Evolutionary conservation across 2,797 vertebrate genomes (phyloP).

Genomic region (Anolis apletophallus): DNA sequence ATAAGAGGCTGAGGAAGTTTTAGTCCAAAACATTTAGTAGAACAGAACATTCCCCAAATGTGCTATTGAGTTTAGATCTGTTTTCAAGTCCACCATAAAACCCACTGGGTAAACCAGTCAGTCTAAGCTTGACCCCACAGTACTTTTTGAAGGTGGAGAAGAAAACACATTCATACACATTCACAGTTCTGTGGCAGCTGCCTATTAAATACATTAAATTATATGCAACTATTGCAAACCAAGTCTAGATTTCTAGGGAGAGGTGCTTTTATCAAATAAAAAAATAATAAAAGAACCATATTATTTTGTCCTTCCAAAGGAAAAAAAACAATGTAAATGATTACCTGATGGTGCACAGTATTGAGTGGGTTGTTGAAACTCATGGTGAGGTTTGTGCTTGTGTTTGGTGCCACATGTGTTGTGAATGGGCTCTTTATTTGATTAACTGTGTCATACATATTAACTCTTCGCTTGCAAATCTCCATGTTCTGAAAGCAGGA

Average conservation of each 20-base stretch:
- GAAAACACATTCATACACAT: neutral
- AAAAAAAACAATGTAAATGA: neutral
- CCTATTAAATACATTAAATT: neutral
- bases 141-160: neutral
- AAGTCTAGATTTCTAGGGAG: neutral
- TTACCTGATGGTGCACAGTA: slow-evolving; percentile 93
- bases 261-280: neutral
- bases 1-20: neutral
- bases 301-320: neutral
- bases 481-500: slow-evolving; percentile 99
- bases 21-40: neutral
- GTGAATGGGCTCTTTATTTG: slow-evolving; percentile 92
- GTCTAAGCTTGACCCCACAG: neutral
- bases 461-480: slow-evolving; percentile 95
- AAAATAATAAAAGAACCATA: neutral
- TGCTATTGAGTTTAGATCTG: neutral
- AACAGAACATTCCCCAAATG: neutral
- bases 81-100: neutral
- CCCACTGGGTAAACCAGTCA: neutral
- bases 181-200: neutral
- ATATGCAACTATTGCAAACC: neutral
- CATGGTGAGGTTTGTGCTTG: slow-evolving; percentile 95
- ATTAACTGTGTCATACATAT: slow-evolving; percentile 92
- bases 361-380: slow-evolving; percentile 98
- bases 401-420: slow-evolving; percentile 87